Conservation (phyloP, 2,113 vertebrate species). For the Hippocampus barbouri region DNA sequence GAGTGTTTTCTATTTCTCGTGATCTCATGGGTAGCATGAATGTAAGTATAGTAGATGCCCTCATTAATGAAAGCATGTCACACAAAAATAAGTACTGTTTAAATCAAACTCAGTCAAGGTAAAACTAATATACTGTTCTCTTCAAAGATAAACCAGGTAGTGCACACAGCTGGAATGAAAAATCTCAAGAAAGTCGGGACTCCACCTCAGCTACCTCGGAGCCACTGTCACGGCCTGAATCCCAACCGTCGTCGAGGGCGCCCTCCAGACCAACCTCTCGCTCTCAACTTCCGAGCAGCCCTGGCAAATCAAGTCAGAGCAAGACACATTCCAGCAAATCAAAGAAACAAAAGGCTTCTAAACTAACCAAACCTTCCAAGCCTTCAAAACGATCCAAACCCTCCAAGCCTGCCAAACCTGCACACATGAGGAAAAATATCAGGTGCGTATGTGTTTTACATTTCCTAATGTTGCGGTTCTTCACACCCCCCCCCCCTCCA, state of each 20-base stretch:
- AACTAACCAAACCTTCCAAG: constrained; percentile 60
- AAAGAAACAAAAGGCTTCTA: constrained; percentile 80
- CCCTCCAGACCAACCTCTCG: constrained; percentile 79
- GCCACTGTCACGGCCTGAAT: constrained; percentile 55
- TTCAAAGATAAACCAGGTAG: constrained; percentile 79
- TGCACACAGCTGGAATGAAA: constrained; percentile 74
- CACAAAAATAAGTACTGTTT: not conserved
- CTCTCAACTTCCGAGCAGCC: constrained; percentile 73
- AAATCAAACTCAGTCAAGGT: not conserved
- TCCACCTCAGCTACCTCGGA: constrained; percentile 78
- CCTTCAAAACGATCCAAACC: constrained; percentile 68
- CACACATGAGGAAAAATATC: constrained; percentile 97
- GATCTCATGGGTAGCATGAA: not conserved
- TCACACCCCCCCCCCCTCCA: too few species aligned
- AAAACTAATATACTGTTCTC: constrained; percentile 3
- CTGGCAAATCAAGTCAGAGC: constrained; percentile 77
- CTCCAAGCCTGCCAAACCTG: constrained; percentile 83
- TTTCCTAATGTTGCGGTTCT: too few species aligned
- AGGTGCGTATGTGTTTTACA: constrained; percentile 66
- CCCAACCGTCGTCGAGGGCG: constrained; percentile 74
- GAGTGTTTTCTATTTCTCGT: constrained; percentile 23
- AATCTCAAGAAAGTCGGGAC: constrained; percentile 65
- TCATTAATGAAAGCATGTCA: not conserved
- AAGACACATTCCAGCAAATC: constrained; percentile 75
- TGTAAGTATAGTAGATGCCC: not conserved